These are phyloP conservation scores for Cancer borealis DNA, from an alignment of 2,888 invertebrate species.

Conservation along the genomic window DNA sequence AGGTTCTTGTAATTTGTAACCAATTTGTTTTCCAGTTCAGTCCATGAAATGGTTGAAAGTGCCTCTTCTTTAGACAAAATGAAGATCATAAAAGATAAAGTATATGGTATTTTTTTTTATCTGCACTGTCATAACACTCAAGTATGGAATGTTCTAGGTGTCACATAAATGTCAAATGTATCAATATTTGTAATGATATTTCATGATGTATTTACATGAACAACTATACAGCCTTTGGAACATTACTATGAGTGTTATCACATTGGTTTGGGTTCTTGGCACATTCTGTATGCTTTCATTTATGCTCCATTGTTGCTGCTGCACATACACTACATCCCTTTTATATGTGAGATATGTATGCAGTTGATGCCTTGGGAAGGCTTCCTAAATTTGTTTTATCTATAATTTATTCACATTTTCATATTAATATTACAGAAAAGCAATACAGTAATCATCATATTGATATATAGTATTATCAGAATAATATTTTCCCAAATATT, in stretches of 20 bases:
- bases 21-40: background rate
- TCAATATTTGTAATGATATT: background rate
- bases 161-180: background rate
- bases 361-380: too few relatives aligned
- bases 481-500: too few relatives aligned
- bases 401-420: too few relatives aligned
- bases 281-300: background rate
- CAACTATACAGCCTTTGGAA: background rate
- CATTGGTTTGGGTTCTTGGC: background rate
- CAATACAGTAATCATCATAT: too few relatives aligned
- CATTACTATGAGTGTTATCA: background rate
- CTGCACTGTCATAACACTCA: background rate
- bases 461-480: too few relatives aligned
- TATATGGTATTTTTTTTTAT: background rate
- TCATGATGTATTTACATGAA: background rate
- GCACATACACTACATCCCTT: background rate
- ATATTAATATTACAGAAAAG: too few relatives aligned
- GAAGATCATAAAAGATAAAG: slow-evolving; percentile 14
- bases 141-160: background rate
- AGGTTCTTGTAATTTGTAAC: slow-evolving; percentile 2
- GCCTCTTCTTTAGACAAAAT: background rate
- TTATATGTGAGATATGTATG: too few relatives aligned
- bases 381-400: too few relatives aligned
- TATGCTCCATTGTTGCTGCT: background rate
- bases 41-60: background rate